Percentiles rank a stretch among this genome's conserved stretches.
Evolutionary conservation across 37 sponge, comb jelly and placozoan species (phyloP).

Genomic region (Haliclona indistincta): DNA sequence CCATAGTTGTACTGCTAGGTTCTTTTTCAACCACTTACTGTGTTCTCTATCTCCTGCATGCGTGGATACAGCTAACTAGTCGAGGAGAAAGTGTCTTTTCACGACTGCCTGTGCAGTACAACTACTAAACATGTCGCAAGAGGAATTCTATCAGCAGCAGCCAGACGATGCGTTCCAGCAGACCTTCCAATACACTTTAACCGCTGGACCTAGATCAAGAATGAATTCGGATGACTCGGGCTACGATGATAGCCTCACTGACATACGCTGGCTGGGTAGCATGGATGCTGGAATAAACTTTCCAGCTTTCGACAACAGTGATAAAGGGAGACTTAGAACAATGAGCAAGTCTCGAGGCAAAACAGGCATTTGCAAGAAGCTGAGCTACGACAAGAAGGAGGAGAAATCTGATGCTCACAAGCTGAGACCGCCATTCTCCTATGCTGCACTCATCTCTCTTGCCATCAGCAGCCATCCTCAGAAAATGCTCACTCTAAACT

Average conservation of each 20-base stretch:
- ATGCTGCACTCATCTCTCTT: conserved; percentile 74
- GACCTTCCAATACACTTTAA: no score
- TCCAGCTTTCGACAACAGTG: background rate
- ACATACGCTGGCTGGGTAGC: conserved; percentile 67
- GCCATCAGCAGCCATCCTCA: conserved; percentile 70
- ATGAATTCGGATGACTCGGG: conserved; percentile 21
- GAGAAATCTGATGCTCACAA: conserved; percentile 1
- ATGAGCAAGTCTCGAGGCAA: background rate
- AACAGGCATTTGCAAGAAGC: conserved; percentile 49
- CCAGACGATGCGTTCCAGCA: no score
- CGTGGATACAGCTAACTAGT: no score
- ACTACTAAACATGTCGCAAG: no score
- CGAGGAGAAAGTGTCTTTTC: no score
- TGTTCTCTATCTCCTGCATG: no score
- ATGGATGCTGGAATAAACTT: conserved; percentile 43
- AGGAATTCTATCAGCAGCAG: no score
- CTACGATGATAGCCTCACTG: conserved; percentile 70
- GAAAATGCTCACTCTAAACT: conserved; percentile 66
- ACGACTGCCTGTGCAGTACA: no score
- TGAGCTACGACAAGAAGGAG: conserved; percentile 23
- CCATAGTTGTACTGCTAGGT: no score
- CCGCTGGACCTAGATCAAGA: no score
- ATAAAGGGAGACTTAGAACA: background rate
- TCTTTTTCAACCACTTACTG: no score
- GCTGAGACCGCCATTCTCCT: conserved; percentile 72